A percentile compares a stretch with the other conserved stretches of the same genome.
Conservation (phyloP, 2,888 invertebrate species). For the Pyralis farinalis region DNA sequence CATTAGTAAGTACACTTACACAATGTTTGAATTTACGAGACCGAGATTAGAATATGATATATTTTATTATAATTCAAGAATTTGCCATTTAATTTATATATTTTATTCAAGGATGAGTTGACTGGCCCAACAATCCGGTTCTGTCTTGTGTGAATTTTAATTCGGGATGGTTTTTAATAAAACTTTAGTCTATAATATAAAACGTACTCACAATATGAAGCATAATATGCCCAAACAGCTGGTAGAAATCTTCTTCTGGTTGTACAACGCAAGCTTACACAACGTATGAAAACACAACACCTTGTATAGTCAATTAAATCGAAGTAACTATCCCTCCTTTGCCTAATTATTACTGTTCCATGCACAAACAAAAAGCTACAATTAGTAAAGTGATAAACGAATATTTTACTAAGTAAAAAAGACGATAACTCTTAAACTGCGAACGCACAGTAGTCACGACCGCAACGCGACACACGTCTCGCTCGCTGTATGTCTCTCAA, state of each 20-base stretch:
- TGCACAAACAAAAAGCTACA: conserved; percentile 30
- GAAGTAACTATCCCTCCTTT: conserved; percentile 18
- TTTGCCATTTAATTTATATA: too few relatives aligned
- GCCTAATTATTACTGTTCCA: conserved; percentile 15
- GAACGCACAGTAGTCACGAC: conserved; percentile 73
- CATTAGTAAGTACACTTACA: too few relatives aligned
- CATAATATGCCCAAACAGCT: conserved; percentile 73
- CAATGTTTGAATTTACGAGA: too few relatives aligned
- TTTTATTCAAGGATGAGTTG: too few relatives aligned
- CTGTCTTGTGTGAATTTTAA: too few relatives aligned
- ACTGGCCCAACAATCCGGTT: too few relatives aligned
- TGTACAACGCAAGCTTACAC: conserved; percentile 39
- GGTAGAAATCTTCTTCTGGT: conserved; percentile 49
- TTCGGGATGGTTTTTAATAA: too few relatives aligned
- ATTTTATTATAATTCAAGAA: too few relatives aligned
- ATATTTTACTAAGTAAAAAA: conserved; percentile 23
- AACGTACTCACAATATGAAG: conserved; percentile 64
- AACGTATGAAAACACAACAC: conserved; percentile 65
- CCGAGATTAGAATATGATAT: too few relatives aligned
- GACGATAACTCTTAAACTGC: conserved; percentile 42
- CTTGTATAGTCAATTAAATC: conserved; percentile 39
- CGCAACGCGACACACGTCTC: conserved; percentile 65
- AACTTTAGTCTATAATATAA: conserved; percentile 3
- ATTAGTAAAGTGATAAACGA: conserved; percentile 25
- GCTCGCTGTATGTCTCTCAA: conserved; percentile 43